These are phyloP conservation scores for Martes flavigula DNA, from an alignment of 2,797 vertebrate genomes.

Conservation along the genomic window DNA sequence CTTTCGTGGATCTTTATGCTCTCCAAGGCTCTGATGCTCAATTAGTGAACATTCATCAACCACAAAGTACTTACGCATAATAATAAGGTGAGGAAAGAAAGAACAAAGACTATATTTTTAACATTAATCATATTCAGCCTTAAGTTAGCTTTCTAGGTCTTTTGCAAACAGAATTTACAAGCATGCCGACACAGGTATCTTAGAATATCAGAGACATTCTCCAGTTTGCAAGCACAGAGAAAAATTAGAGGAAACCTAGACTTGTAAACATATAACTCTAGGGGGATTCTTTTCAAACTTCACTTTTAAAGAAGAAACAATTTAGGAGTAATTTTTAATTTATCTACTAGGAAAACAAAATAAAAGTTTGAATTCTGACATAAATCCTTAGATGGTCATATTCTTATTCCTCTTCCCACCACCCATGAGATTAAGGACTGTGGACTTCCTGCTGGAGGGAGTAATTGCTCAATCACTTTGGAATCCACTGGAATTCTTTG, in stretches of 20 bases:
- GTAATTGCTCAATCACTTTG: constrained; percentile 51
- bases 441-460: constrained; percentile 53
- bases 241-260: not conserved
- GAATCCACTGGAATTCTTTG: not conserved
- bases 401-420: not conserved
- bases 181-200: not conserved
- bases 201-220: not conserved
- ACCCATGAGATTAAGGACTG: constrained; percentile 27
- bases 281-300: constrained; percentile 9
- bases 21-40: not conserved
- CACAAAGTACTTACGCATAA: not conserved
- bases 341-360: not conserved
- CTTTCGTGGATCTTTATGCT: not conserved
- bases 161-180: constrained; percentile 17
- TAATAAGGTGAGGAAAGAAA: not conserved
- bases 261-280: not conserved
- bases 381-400: constrained; percentile 16
- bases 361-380: not conserved
- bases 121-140: not conserved
- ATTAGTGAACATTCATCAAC: constrained; percentile 61
- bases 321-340: not conserved
- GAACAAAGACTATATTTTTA: not conserved
- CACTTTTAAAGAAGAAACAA: not conserved
- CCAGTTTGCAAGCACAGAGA: not conserved
- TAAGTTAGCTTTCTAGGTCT: not conserved